Percentiles rank a stretch among this genome's conserved stretches.
Evolutionary conservation across 2,113 vertebrate species (phyloP).

Genomic region (Myxocyprinus asiaticus): DNA sequence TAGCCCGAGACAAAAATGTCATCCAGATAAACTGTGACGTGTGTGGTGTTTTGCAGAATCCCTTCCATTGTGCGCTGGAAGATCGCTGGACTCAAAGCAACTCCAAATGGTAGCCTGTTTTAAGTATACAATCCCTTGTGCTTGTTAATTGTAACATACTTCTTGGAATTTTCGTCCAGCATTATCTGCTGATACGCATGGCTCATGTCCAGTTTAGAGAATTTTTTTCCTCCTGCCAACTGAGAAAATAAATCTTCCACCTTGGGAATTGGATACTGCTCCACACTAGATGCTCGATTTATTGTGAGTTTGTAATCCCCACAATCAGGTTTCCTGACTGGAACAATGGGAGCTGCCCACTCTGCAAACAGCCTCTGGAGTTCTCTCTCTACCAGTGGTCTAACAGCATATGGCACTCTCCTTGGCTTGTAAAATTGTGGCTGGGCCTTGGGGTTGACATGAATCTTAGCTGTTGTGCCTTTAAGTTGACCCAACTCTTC

Average conservation of each 20-base stretch:
- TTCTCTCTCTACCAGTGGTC: constrained; percentile 10
- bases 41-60: neutral
- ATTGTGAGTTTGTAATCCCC: constrained; percentile 46
- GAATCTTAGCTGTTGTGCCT: constrained; percentile 21
- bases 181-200: constrained; percentile 32
- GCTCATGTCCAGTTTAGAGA: constrained; percentile 37
- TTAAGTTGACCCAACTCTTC: constrained; percentile 20
- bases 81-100: neutral
- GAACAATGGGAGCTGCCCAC: neutral
- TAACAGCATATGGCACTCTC: neutral
- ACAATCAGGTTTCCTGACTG: neutral
- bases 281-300: constrained; percentile 22
- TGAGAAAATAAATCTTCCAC: constrained; percentile 39
- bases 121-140: neutral
- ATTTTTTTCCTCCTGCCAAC: constrained; percentile 32
- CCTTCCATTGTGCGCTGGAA: neutral
- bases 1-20: neutral
- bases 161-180: constrained; percentile 17
- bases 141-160: neutral
- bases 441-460: neutral
- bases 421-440: constrained; percentile 12
- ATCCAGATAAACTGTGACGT: neutral
- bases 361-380: constrained; percentile 8
- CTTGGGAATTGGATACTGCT: constrained; percentile 47
- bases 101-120: neutral